These are phyloP conservation scores for Catocala fraxini DNA, from an alignment of 2,888 invertebrate genomes.

Conservation along the genomic window DNA sequence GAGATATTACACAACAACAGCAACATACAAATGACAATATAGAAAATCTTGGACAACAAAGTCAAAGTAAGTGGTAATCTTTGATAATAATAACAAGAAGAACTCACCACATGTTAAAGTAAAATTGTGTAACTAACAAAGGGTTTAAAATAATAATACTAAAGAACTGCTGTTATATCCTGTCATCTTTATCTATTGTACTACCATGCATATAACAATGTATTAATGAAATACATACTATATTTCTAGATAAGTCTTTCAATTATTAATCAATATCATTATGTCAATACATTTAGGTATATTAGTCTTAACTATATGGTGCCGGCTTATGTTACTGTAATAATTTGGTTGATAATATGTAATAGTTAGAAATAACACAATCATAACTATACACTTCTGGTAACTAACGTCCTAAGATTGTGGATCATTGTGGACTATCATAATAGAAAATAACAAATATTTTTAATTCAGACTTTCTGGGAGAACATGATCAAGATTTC, in stretches of 20 bases:
- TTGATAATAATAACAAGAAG: slow-evolving; percentile 13
- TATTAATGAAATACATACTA: too few species aligned
- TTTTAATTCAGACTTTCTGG: slow-evolving; percentile 52
- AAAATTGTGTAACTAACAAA: slow-evolving; percentile 6
- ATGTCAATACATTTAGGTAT: too few species aligned
- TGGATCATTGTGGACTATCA: background rate
- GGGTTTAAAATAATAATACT: background rate
- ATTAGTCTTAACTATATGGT: too few species aligned
- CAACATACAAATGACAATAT: slow-evolving; percentile 48
- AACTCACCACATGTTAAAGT: background rate
- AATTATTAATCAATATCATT: too few species aligned
- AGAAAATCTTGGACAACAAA: slow-evolving; percentile 50
- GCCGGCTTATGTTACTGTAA: too few species aligned
- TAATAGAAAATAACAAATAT: slow-evolving; percentile 29
- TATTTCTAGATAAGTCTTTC: too few species aligned
- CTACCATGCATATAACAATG: too few species aligned
- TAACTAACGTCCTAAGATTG: background rate
- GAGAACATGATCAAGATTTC: slow-evolving; percentile 45
- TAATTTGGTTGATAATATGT: too few species aligned
- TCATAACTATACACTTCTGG: background rate
- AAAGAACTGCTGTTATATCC: background rate
- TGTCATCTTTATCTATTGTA: too few species aligned
- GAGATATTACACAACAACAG: slow-evolving; percentile 54
- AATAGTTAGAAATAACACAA: background rate
- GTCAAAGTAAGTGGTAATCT: slow-evolving; percentile 45